A percentile compares a stretch with the other conserved stretches of the same genome.
These are phyloP conservation scores for Grapholita molesta DNA, from an alignment of 1,140 invertebrate species.

Conservation along the genomic window DNA sequence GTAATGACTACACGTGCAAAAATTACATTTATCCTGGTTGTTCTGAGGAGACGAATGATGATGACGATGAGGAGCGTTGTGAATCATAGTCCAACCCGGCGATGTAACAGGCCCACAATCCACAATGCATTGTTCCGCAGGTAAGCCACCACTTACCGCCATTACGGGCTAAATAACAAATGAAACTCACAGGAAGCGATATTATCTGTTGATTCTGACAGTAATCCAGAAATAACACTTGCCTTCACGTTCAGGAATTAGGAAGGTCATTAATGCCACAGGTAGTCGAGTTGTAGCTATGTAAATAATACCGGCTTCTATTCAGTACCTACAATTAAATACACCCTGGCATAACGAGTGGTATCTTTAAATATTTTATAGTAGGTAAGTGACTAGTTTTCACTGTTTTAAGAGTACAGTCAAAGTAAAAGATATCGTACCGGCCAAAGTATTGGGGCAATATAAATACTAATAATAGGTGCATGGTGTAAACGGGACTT, in stretches of 20 bases:
- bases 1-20: background rate
- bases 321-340: no score
- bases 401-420: no score
- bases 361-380: no score
- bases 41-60: background rate
- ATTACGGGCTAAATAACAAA: constrained; percentile 41
- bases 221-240: constrained; percentile 49
- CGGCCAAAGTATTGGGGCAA: no score
- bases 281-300: background rate
- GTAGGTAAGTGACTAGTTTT: no score
- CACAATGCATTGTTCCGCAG: constrained; percentile 48
- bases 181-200: constrained; percentile 60
- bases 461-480: no score
- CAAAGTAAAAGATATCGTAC: no score
- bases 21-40: background rate
- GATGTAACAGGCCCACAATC: no score
- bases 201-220: constrained; percentile 36
- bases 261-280: background rate
- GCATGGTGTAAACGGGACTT: no score
- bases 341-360: no score
- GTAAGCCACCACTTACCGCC: constrained; percentile 40
- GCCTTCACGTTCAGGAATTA: constrained; percentile 31
- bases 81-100: background rate
- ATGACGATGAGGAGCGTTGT: constrained; percentile 24
- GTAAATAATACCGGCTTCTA: background rate